phyloP scores from a whole-genome alignment of 2,797 vertebrate genomes.

The Coreius guichenoti region DNA sequence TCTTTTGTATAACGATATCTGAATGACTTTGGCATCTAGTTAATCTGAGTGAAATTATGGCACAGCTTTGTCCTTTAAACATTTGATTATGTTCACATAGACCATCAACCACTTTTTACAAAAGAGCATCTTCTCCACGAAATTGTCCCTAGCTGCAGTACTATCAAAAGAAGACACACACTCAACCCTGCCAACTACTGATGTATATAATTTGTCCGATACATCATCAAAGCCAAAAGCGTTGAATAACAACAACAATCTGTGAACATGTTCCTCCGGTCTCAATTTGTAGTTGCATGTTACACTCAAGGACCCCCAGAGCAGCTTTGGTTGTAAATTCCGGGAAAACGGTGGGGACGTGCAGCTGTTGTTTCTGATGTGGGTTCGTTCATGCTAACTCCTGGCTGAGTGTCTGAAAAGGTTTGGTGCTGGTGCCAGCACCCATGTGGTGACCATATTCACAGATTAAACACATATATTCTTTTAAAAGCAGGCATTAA shows the following conservation, averaged over 20 bases:
- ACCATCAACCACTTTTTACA: neutral
- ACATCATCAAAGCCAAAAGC: neutral
- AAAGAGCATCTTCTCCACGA: neutral
- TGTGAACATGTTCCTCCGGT: neutral
- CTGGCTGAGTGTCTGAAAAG: conserved; percentile 25
- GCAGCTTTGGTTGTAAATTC: conserved; percentile 18
- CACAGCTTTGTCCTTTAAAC: neutral
- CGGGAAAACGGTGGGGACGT: neutral
- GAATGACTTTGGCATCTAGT: neutral
- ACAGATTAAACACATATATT: conserved; percentile 2
- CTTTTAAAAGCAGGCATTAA: conserved; percentile 14
- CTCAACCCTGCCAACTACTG: neutral
- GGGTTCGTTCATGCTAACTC: neutral
- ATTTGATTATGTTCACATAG: neutral
- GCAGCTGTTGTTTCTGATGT: conserved; percentile 47
- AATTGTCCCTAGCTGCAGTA: neutral
- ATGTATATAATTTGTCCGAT: conserved; percentile 12
- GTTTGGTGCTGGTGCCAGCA: conserved; percentile 5
- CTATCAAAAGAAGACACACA: neutral
- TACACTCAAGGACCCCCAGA: conserved; percentile 11
- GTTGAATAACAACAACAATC: neutral
- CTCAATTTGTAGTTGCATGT: conserved; percentile 25
- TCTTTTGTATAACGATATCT: neutral
- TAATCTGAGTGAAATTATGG: neutral
- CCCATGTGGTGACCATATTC: conserved; percentile 34